phyloP scores from a whole-genome alignment of 2,797 vertebrate genomes.

The Kryptolebias ocellatus region DNA sequence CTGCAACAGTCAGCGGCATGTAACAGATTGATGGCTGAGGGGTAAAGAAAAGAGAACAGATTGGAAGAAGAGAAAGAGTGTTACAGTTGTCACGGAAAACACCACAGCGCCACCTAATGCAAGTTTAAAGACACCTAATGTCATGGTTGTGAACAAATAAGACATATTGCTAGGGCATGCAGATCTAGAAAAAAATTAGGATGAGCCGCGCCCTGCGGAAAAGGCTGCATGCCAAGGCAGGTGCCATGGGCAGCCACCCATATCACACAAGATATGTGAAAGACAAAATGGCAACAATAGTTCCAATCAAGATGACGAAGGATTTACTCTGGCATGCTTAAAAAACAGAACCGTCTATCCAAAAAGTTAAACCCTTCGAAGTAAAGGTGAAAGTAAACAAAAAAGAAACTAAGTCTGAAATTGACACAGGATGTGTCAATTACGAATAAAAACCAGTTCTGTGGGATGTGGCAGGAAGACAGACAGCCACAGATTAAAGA shows the following conservation, averaged over 20 bases:
- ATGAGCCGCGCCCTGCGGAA: not conserved
- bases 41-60: too few species aligned
- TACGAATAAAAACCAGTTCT: not conserved
- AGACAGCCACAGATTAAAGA: not conserved
- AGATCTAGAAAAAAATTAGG: not conserved
- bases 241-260: not conserved
- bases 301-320: not conserved
- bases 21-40: accelerated
- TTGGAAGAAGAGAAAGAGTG: not conserved
- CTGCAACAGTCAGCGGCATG: not conserved
- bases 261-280: not conserved
- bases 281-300: not conserved
- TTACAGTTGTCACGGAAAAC: not conserved
- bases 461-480: not conserved
- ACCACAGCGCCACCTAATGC: not conserved
- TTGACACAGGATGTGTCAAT: not conserved
- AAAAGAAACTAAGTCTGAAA: not conserved
- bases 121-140: not conserved
- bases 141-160: not conserved
- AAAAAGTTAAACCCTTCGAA: not conserved
- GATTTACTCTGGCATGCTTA: not conserved
- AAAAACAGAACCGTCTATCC: not conserved
- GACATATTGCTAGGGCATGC: not conserved
- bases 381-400: not conserved
- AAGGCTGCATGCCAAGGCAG: not conserved